phyloP scores from a whole-genome alignment of 2,888 invertebrate genomes.

The Xestia sexstrigata region DNA sequence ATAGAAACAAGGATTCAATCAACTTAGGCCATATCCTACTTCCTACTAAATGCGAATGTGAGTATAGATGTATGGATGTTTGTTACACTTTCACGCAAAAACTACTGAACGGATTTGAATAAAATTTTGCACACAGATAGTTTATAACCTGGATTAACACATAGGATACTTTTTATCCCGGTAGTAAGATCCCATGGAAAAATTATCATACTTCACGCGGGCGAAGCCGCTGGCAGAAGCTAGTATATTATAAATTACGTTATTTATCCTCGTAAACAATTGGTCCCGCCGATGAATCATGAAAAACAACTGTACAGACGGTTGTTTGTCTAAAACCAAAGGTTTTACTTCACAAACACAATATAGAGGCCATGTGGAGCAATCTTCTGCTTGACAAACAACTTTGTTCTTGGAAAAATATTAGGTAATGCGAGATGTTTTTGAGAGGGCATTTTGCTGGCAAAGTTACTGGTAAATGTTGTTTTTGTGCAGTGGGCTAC shows the following conservation, averaged over 20 bases:
- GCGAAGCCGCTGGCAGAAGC: too few species aligned
- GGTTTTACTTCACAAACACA: slow-evolving; percentile 46
- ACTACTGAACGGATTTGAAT: too few species aligned
- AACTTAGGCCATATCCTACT: not conserved
- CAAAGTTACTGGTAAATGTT: slow-evolving; percentile 18
- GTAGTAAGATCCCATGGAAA: too few species aligned
- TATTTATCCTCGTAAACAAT: slow-evolving; percentile 39
- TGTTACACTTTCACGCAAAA: too few species aligned
- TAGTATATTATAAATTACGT: not conserved
- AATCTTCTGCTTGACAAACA: slow-evolving; percentile 42
- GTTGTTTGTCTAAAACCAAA: slow-evolving; percentile 37
- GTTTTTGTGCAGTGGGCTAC: not conserved
- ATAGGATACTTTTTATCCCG: too few species aligned
- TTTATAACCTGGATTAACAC: too few species aligned
- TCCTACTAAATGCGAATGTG: too few species aligned
- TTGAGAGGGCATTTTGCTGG: slow-evolving; percentile 15
- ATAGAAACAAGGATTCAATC: not conserved
- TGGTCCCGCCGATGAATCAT: slow-evolving; percentile 36
- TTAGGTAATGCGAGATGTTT: slow-evolving; percentile 28
- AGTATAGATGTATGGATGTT: too few species aligned
- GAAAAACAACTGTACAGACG: slow-evolving; percentile 36
- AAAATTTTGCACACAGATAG: too few species aligned
- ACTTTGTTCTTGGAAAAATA: slow-evolving; percentile 44
- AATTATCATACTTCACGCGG: too few species aligned
- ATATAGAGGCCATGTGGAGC: slow-evolving; percentile 36